Evolutionary conservation across 2,797 vertebrate genomes (phyloP).

Genomic region (Coccyzus lansbergi): DNA sequence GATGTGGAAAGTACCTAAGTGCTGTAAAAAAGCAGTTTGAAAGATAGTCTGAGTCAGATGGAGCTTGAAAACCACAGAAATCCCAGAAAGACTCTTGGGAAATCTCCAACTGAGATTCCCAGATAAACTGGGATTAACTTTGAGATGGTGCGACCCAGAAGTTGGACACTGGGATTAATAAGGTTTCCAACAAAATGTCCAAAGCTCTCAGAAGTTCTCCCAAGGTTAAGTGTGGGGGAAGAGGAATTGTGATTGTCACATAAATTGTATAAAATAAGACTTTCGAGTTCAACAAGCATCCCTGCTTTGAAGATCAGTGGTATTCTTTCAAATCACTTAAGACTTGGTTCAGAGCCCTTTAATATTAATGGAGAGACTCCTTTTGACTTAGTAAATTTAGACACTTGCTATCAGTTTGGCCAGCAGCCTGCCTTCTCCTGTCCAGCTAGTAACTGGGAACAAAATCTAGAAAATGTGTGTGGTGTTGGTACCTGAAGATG

Average conservation of each 20-base stretch:
- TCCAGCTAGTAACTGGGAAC: neutral
- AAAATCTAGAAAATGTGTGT: fast-evolving
- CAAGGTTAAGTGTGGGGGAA: slow-evolving; percentile 34
- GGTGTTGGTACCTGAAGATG: neutral
- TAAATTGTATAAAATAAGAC: neutral
- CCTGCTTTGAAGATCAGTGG: neutral
- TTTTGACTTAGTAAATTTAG: neutral
- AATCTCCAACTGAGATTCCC: slow-evolving; percentile 39
- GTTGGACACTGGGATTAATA: neutral
- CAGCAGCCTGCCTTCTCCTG: neutral
- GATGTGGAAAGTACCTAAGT: slow-evolving; percentile 67
- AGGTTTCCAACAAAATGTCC: neutral
- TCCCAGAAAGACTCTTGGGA: slow-evolving; percentile 32
- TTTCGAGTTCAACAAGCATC: neutral
- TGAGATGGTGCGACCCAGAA: slow-evolving; percentile 6
- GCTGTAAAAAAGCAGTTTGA: slow-evolving; percentile 44
- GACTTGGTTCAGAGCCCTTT: neutral
- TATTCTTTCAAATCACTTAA: neutral
- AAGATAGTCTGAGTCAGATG: neutral
- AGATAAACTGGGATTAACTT: slow-evolving; percentile 45
- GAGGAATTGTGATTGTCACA: slow-evolving; percentile 4
- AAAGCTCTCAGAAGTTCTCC: slow-evolving; percentile 23
- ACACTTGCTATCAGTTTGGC: neutral
- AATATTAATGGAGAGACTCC: neutral
- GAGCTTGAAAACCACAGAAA: slow-evolving; percentile 23